phyloP scores from a whole-genome alignment of 2,888 invertebrate species.

The Malthinus flaveolus region DNA sequence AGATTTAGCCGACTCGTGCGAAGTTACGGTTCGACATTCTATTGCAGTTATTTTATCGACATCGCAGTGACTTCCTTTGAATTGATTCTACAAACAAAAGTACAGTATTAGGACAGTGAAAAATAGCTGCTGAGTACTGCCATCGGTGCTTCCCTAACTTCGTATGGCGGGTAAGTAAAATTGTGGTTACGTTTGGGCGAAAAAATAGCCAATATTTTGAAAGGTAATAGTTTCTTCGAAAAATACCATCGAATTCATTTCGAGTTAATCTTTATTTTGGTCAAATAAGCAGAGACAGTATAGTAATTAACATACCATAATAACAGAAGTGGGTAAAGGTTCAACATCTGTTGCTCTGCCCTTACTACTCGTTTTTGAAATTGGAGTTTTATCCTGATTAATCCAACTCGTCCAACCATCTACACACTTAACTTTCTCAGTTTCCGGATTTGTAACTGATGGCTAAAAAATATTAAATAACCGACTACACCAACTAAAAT shows the following conservation, averaged over 20 bases:
- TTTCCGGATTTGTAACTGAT: conserved; percentile 35
- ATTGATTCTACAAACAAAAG: conserved; percentile 16
- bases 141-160: neutral
- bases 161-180: no score
- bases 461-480: conserved; percentile 1
- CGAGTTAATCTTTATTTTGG: no score
- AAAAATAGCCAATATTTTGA: no score
- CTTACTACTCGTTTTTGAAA: conserved; percentile 40
- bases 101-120: neutral
- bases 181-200: no score
- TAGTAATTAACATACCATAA: conserved; percentile 55
- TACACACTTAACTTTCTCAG: conserved; percentile 56
- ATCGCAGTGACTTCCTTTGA: conserved; percentile 60
- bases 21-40: conserved; percentile 72
- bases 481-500: neutral
- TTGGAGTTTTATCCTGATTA: conserved; percentile 60
- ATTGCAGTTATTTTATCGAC: conserved; percentile 69
- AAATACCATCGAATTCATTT: no score
- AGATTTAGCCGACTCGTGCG: conserved; percentile 65
- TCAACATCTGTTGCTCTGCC: conserved; percentile 59
- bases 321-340: conserved; percentile 59
- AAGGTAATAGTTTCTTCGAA: no score
- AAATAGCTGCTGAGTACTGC: neutral
- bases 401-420: conserved; percentile 83
- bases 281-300: no score